Base-by-base conservation (phyloP, 2,113 vertebrate genomes). In the Spea multiplicata region DNA sequence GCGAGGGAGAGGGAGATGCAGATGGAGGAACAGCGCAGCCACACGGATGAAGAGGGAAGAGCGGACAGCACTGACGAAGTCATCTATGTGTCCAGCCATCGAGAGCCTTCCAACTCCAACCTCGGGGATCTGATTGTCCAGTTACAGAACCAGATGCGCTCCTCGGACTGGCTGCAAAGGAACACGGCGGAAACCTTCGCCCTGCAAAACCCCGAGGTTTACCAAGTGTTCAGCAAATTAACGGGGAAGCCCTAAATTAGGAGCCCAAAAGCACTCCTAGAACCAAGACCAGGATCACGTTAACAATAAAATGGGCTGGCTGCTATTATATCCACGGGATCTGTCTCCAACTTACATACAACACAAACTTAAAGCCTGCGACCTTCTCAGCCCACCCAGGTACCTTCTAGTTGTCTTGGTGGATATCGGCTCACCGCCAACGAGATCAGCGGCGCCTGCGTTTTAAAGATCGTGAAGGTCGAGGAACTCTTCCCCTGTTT, bases 191-290 rank as follows among this genome's bases (percentile, higher is more conserved):
- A 94, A 76, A 88, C 91, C 81, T 88, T 93, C 81, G 89, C 91
- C 2, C 92, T 91, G 83, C 93, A 95, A 71, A 93, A 95, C 73
- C 94, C 93, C 6, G 93, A 93, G 83, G 88, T 93, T 82, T 91
- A 93, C 5, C 92, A 95, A 0, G 91, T 95, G 48, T 95, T 95
- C 84, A 92, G 89, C 86, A 92, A 92, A 59, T 86, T 95, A 81
- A 83, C 93, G 83, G 91, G 93, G 71, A 94, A 93, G 84, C 91
- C 85, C 10, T 88, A 86, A 73, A 3, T 48, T 49, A 16, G 47
- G 30, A 30, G 30, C 30, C 30, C 30, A 30, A 30, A 30, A 30
- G 30, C 13, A 10, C 7, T 55, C 53, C 53, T 30, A 30, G 30
- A 30, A 30, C 52, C 52, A 8, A 53, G 52, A 53, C 6, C 6